Conservation (phyloP, 1,140 invertebrate genomes). For the Agrypnia vestita region DNA sequence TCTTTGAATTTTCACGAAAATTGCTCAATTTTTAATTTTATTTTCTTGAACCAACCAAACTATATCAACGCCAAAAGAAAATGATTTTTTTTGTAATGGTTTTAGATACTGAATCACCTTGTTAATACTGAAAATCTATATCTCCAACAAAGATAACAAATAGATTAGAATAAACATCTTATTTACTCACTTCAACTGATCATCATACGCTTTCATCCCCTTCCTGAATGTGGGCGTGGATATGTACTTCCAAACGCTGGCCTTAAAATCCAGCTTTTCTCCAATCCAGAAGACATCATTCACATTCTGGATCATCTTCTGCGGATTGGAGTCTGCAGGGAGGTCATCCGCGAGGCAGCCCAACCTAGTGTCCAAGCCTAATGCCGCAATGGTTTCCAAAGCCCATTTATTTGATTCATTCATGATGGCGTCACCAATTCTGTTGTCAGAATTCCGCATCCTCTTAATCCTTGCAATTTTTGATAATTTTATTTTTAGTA, state of each 20-base stretch:
- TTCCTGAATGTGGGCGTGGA: constrained; percentile 74
- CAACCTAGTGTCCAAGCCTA: constrained; percentile 80
- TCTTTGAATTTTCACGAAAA: no score
- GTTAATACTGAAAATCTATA: no score
- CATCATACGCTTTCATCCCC: constrained; percentile 69
- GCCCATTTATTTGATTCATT: constrained; percentile 80
- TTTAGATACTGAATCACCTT: no score
- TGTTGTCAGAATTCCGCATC: constrained; percentile 71
- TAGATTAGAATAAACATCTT: background rate
- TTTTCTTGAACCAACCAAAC: no score
- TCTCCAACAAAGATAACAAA: no score
- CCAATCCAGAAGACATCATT: constrained; percentile 75
- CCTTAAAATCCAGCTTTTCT: constrained; percentile 76
- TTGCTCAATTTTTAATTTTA: no score
- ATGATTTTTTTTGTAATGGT: no score
- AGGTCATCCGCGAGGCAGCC: constrained; percentile 74
- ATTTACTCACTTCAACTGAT: constrained; percentile 69
- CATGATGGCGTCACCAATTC: constrained; percentile 75
- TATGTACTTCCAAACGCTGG: constrained; percentile 77
- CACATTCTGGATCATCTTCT: constrained; percentile 75
- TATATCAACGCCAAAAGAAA: no score
- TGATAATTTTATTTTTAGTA: no score
- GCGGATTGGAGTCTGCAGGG: constrained; percentile 72
- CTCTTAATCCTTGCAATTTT: constrained; percentile 69
- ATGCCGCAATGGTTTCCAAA: constrained; percentile 79